These are phyloP conservation scores for Regulus satrapa DNA, from an alignment of 2,113 vertebrate genomes.

Conservation along the genomic window DNA sequence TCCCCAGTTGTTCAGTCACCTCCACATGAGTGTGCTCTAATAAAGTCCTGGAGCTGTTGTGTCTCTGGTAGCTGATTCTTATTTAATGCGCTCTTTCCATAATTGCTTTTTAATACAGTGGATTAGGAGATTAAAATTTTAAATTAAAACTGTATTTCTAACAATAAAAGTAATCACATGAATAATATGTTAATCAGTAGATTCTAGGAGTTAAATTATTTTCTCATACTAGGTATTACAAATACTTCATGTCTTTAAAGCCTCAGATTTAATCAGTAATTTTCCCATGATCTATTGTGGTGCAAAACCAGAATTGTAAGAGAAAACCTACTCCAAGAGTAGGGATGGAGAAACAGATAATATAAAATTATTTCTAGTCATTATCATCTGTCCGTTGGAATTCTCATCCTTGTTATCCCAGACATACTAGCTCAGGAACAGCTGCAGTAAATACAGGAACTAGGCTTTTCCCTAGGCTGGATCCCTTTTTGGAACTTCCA, in stretches of 20 bases:
- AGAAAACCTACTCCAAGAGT: not conserved
- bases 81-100: not conserved
- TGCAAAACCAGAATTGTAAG: not conserved
- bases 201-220: not conserved
- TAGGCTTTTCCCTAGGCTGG: not conserved
- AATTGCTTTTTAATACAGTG: conserved; percentile 18
- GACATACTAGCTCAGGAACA: not conserved
- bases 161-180: not conserved
- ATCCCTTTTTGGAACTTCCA: not conserved
- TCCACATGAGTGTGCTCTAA: not conserved
- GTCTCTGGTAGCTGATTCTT: not conserved
- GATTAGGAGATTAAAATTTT: conserved; percentile 32
- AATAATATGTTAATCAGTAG: not conserved
- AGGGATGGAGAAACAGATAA: not conserved
- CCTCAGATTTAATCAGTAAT: conserved; percentile 13
- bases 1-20: not conserved
- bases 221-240: not conserved
- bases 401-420: not conserved
- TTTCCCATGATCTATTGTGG: not conserved
- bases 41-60: not conserved
- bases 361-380: not conserved
- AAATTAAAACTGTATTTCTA: conserved; percentile 29
- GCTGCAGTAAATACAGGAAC: not conserved
- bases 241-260: not conserved
- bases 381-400: not conserved